These are phyloP conservation scores for Hermaeophaga mercurialis DNA, from an alignment of 2,888 invertebrate genomes.

Conservation along the genomic window DNA sequence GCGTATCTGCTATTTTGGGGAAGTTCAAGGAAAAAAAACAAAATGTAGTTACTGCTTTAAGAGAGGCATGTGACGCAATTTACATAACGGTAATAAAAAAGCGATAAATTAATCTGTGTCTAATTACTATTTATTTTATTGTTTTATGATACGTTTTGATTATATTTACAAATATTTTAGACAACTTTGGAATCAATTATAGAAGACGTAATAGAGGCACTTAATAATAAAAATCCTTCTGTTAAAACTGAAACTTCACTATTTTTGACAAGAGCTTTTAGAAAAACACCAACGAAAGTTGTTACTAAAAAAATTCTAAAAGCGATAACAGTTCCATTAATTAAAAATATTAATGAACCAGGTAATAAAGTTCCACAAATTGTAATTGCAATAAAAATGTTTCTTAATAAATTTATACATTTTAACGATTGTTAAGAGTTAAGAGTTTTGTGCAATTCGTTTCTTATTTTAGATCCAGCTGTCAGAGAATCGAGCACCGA, in stretches of 20 bases:
- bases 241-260: slow-evolving; percentile 86
- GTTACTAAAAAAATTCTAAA: slow-evolving; percentile 91
- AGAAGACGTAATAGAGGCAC: slow-evolving; percentile 83
- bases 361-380: slow-evolving; percentile 60
- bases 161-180: slow-evolving; percentile 55
- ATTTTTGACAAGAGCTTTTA: slow-evolving; percentile 83
- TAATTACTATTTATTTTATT: too few species aligned
- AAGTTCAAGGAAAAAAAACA: slow-evolving; percentile 98
- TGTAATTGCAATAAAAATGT: too few species aligned
- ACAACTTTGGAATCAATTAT: slow-evolving; percentile 81
- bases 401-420: too few species aligned
- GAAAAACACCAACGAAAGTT: slow-evolving; percentile 77
- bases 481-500: slow-evolving; percentile 93
- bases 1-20: slow-evolving; percentile 80
- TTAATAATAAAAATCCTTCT: slow-evolving; percentile 90
- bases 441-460: slow-evolving; percentile 1
- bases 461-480: slow-evolving; percentile 68
- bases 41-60: slow-evolving; percentile 82
- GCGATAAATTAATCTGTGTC: neutral
- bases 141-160: neutral
- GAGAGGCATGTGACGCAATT: slow-evolving; percentile 90
- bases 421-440: too few species aligned
- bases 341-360: slow-evolving; percentile 79
- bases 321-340: slow-evolving; percentile 73
- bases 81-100: slow-evolving; percentile 71